Conservation (phyloP, 2,113 vertebrate species). For the Pluvialis apricaria region DNA sequence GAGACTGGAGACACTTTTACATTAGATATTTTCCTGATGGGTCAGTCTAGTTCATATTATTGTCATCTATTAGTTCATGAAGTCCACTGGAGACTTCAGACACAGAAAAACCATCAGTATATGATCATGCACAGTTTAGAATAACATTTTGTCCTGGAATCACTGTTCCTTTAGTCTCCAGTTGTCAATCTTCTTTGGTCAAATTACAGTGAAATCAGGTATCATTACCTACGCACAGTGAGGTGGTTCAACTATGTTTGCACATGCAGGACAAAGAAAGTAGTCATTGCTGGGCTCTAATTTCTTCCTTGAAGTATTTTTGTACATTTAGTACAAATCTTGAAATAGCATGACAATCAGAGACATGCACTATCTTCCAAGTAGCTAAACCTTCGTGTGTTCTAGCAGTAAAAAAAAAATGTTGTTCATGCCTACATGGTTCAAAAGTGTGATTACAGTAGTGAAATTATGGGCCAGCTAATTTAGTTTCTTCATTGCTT, state of each 20-base stretch:
- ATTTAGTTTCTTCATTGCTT: not conserved
- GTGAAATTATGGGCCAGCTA: not conserved
- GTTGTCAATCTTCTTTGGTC: not conserved
- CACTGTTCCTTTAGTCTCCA: not conserved
- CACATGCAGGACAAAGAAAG: accelerated
- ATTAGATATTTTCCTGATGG: not conserved
- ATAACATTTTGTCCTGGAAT: not conserved
- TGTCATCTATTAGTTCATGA: not conserved
- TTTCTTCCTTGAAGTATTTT: not conserved
- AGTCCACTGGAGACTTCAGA: not conserved
- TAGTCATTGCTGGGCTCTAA: not conserved
- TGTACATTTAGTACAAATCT: not conserved
- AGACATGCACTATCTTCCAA: not conserved
- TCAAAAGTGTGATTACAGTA: not conserved
- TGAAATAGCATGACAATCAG: not conserved
- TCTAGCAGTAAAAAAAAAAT: not conserved
- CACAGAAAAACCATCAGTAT: not conserved
- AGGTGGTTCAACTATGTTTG: not conserved
- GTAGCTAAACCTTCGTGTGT: not conserved
- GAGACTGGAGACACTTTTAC: not conserved
- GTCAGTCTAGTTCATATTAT: not conserved
- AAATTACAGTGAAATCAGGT: not conserved
- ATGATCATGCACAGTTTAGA: not conserved
- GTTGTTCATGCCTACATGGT: not conserved
- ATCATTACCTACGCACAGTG: not conserved